Base-by-base conservation (phyloP, 2,797 vertebrate genomes). In the Menidia menidia region DNA sequence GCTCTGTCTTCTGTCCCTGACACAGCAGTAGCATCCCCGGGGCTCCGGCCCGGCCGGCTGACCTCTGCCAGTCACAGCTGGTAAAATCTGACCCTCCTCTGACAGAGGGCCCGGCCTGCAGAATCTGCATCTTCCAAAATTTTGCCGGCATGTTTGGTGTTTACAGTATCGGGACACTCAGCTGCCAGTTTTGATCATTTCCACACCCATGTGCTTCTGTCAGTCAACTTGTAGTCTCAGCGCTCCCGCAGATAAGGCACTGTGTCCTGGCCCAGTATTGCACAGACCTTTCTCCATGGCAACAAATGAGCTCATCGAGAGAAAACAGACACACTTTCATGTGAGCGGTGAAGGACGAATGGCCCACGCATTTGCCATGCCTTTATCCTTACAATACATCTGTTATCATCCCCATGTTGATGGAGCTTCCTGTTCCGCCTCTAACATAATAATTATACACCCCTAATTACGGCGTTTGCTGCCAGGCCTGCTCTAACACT, bases 381-480 rank as follows among this genome's bases (percentile, higher is more conserved):
- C 69, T 33, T 48, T 77, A 60, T 87, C 77, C 75, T 66, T 60
- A 45, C 67, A 80, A 65, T 83, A 80, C 57, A 75, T 90, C 82
- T 73, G 77, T 87, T 88, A 84, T 83, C 83, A 65, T 78, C 74
- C 60, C 18, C 0, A 31, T 59, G 81, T 80, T 78, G 77, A 83
- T 83, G 10, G 62, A 12, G 50, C 85, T 92, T 90, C 89, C 86
- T 89, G 80, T 71, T 81, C 82, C 71, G 64, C 75, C 82, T 84
- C 82, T 71, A 60, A 71, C 81, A 86, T 88, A 77, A 90, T 85
- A 82, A 89, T 90, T 84, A 88, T 82, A 77, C 42, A 6, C 42
- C 71, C 77, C 81, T 90, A 89, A 89, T 88, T 81, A 87, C 68
- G 66, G 55, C 4, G 58, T 80, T 67, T 76, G 81, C 71, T 66